Percentiles rank a stretch among this genome's conserved stretches.
Conservation (phyloP, 2,888 invertebrate species). For the Macrosiphum euphorbiae region DNA sequence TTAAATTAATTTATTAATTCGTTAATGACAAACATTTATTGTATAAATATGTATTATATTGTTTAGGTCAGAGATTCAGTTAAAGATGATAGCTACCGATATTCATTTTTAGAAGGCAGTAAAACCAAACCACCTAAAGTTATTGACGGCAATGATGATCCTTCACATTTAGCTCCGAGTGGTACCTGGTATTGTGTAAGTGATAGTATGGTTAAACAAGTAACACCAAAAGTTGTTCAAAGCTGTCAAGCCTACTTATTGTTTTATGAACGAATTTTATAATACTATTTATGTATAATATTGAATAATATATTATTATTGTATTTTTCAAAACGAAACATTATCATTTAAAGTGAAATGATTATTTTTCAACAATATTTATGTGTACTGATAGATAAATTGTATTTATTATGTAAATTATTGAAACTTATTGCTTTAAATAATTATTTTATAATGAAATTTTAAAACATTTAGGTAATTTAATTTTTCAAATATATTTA, state of each 20-base stretch:
- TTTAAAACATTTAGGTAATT: constrained; percentile 21
- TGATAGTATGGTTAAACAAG: constrained; percentile 88
- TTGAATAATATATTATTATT: constrained; percentile 11
- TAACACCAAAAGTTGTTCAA: constrained; percentile 84
- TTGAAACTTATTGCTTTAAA: constrained; percentile 34
- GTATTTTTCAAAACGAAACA: background rate
- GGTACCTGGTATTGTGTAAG: constrained; percentile 90
- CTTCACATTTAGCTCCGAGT: constrained; percentile 54
- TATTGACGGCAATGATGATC: constrained; percentile 52
- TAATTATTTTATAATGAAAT: constrained; percentile 49
- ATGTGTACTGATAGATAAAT: constrained; percentile 62
- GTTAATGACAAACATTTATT: too few relatives aligned
- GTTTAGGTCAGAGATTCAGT: constrained; percentile 63
- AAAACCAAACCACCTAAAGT: constrained; percentile 58
- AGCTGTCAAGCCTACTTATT: constrained; percentile 93
- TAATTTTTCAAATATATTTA: constrained; percentile 2
- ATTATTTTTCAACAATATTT: constrained; percentile 8
- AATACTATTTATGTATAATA: constrained; percentile 69
- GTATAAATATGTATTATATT: background rate
- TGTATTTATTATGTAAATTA: constrained; percentile 44
- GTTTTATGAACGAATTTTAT: constrained; percentile 94
- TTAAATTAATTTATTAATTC: too few relatives aligned
- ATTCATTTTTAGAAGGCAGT: constrained; percentile 62
- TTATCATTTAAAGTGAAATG: background rate
- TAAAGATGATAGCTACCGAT: constrained; percentile 65